phyloP scores from a whole-genome alignment of 53 echinoderm and acorn worm species.

The Luidia sarsii region DNA sequence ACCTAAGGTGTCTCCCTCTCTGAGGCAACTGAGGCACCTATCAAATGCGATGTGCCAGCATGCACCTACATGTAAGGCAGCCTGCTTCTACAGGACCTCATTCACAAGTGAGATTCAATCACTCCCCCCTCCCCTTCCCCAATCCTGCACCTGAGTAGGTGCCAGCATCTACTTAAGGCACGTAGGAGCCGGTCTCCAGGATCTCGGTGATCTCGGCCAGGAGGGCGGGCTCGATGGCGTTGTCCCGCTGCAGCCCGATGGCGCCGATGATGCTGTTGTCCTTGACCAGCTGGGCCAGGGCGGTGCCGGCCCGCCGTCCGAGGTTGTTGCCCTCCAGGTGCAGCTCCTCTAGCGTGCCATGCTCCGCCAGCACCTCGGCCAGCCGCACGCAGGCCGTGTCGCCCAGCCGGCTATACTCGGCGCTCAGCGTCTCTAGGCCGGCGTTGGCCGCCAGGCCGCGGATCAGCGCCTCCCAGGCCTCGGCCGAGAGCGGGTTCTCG shows the following conservation, averaged over 20 bases:
- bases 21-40: too few relatives aligned
- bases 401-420: constrained; percentile 71
- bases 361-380: constrained; percentile 69
- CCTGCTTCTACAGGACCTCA: too few relatives aligned
- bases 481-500: constrained; percentile 62
- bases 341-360: constrained; percentile 69
- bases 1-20: too few relatives aligned
- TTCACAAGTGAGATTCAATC: too few relatives aligned
- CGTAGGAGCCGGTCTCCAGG: constrained; percentile 67
- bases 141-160: background rate
- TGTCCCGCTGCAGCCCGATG: constrained; percentile 71
- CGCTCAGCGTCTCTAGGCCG: constrained; percentile 68
- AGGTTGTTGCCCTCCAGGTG: constrained; percentile 86
- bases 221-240: constrained; percentile 60
- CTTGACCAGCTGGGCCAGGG: constrained; percentile 78
- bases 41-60: too few relatives aligned
- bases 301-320: constrained; percentile 66
- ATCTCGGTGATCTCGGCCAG: constrained; percentile 78
- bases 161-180: too few relatives aligned
- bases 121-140: background rate
- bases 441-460: constrained; percentile 64
- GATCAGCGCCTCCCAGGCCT: constrained; percentile 79
- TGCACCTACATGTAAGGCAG: too few relatives aligned
- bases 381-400: constrained; percentile 74
- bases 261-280: constrained; percentile 76